Evolutionary conservation across 2,797 vertebrate species (phyloP), one percentile per base, ranked within the genome.

Genomic region (Setipinna tenuifilis): DNA sequence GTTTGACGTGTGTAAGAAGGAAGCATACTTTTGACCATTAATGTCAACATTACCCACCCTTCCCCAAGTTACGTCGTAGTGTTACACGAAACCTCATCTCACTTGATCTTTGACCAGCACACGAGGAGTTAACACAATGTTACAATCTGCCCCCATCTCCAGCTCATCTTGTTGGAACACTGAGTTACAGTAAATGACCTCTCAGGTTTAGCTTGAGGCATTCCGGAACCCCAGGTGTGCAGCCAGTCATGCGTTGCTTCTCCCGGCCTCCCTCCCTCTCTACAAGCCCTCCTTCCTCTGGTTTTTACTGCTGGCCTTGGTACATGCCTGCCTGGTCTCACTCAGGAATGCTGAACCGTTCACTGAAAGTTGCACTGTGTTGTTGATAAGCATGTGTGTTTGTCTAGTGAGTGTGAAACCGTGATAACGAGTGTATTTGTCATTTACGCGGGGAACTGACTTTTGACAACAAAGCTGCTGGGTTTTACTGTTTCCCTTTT

Each of bases 171-270:
- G 14, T 62, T 59, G 6, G 84, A 84, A 46, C 80, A 82, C 62
- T 44, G 82, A 78, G 71, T 78, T 82, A 82, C 83, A 84, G 68
- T 83, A 81, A 88, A 85, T 86, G 35, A 82, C 83, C 31, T 86
- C 84, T 86, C 82, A 71, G 81, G 31, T 78, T 83, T 86, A 65
- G 48, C 71, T 75, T 81, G 50, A 80, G 54, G 84, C 85, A 87
- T 86, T 89, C 86, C 85, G 10, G 83, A 84, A 25, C 84, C 65
- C 84, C 84, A 83, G 81, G 83, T 85, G 83, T 87, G 86, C 86
- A 85, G 54, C 28, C 85, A 84, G 80, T 59, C 41, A 86, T 12
- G 82, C 75, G 83, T 48, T 84, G 83, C 83, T 81, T 81, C 62
- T 25, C 25, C 25, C 62, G 11, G 16, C 16, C 28, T 28, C 83